A percentile compares a stretch with the other conserved stretches of the same genome.
Conservation (phyloP, 2,113 vertebrate species). For the Aptenodytes forsteri region DNA sequence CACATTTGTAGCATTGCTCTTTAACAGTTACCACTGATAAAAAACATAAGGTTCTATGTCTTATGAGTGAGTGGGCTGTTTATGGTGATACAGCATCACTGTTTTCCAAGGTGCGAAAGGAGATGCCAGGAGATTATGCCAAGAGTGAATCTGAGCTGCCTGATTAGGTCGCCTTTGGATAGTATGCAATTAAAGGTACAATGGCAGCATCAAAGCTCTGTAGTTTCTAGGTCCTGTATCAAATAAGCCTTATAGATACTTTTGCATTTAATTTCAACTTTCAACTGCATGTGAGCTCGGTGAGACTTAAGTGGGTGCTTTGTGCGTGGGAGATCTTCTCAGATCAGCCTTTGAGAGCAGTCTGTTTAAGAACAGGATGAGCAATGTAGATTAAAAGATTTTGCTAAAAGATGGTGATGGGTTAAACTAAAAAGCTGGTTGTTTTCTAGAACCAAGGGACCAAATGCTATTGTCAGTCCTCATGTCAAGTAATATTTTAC, state of each 20-base stretch:
- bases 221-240: not conserved
- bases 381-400: not conserved
- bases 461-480: not conserved
- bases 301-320: not conserved
- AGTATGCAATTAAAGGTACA: not conserved
- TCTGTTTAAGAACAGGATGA: not conserved
- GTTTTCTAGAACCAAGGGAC: not conserved
- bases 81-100: not conserved
- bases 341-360: not conserved
- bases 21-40: not conserved
- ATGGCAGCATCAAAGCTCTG: not conserved
- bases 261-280: not conserved
- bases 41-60: not conserved
- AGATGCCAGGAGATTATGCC: not conserved
- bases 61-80: not conserved
- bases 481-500: not conserved
- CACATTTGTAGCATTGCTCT: not conserved
- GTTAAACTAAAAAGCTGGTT: not conserved
- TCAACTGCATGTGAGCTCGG: not conserved
- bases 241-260: not conserved
- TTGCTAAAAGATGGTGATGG: not conserved
- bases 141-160: not conserved
- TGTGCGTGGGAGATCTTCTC: not conserved
- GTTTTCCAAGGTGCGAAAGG: not conserved
- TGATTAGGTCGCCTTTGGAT: not conserved